These are phyloP conservation scores for Platygyra sinensis DNA, from an alignment of 64 coral and sea anemone genomes.

Conservation along the genomic window DNA sequence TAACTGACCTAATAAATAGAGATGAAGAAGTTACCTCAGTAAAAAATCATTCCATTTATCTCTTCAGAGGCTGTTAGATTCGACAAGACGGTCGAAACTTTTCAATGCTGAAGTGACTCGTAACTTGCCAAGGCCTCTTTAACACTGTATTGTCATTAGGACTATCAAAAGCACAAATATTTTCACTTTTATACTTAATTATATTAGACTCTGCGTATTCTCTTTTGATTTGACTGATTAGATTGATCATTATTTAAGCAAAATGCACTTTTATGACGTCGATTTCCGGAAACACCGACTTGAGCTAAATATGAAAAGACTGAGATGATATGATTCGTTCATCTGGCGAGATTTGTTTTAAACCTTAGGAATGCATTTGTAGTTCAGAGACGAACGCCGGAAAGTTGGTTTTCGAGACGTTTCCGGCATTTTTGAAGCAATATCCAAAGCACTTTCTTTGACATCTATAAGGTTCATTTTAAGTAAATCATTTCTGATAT, in stretches of 20 bases:
- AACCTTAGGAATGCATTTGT: background rate
- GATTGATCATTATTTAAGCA: background rate
- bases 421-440: constrained; percentile 28
- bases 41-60: background rate
- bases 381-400: background rate
- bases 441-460: background rate
- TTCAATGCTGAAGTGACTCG: constrained; percentile 4
- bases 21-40: background rate
- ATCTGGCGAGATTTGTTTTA: background rate
- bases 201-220: constrained; percentile 23
- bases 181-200: constrained; percentile 27
- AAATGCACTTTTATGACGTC: constrained; percentile 17
- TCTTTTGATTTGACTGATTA: background rate
- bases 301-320: background rate
- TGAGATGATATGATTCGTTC: background rate
- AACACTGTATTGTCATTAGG: background rate
- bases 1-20: background rate
- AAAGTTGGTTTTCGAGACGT: background rate
- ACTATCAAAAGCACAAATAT: constrained; percentile 26
- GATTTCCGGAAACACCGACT: background rate
- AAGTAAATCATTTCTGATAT: constrained; percentile 31
- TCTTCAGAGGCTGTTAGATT: background rate
- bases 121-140: background rate
- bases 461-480: constrained; percentile 17
- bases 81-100: background rate